A percentile compares a stretch with the other conserved stretches of the same genome.
These are phyloP conservation scores for Gambusia holbrooki DNA, from an alignment of 2,113 vertebrate genomes.

Conservation along the genomic window DNA sequence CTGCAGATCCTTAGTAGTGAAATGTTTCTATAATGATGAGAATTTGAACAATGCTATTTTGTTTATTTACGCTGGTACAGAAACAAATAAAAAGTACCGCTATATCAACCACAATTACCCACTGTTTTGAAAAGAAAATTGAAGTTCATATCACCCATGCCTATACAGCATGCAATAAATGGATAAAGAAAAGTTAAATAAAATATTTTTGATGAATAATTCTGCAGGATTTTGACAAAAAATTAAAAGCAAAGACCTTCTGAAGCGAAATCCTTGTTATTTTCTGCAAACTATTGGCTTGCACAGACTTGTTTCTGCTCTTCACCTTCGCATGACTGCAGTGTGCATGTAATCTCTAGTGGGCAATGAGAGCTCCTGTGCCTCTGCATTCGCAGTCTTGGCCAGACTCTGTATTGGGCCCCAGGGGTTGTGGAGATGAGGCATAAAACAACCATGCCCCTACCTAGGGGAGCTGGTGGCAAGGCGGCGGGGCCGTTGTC, in stretches of 20 bases:
- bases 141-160: background rate
- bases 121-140: background rate
- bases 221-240: background rate
- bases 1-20: background rate
- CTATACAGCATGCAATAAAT: background rate
- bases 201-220: background rate
- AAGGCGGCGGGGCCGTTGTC: conserved; percentile 72
- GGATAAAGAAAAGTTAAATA: background rate
- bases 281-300: conserved; percentile 12
- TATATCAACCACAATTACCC: background rate
- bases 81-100: background rate
- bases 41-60: background rate
- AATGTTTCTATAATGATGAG: conserved; percentile 10
- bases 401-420: conserved; percentile 70
- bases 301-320: conserved; percentile 9
- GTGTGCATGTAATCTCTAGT: conserved; percentile 55
- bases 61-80: background rate
- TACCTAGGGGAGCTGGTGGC: conserved; percentile 74
- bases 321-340: conserved; percentile 47
- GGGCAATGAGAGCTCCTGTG: conserved; percentile 59
- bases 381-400: conserved; percentile 66
- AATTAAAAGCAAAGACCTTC: conserved; percentile 3
- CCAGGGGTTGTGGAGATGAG: conserved; percentile 73
- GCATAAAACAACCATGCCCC: conserved; percentile 78
- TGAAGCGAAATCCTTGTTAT: background rate